Percentiles rank a stretch among this genome's conserved stretches.
These are phyloP conservation scores for Lasioglossum morio DNA, from an alignment of 2,888 invertebrate species.

Conservation along the genomic window DNA sequence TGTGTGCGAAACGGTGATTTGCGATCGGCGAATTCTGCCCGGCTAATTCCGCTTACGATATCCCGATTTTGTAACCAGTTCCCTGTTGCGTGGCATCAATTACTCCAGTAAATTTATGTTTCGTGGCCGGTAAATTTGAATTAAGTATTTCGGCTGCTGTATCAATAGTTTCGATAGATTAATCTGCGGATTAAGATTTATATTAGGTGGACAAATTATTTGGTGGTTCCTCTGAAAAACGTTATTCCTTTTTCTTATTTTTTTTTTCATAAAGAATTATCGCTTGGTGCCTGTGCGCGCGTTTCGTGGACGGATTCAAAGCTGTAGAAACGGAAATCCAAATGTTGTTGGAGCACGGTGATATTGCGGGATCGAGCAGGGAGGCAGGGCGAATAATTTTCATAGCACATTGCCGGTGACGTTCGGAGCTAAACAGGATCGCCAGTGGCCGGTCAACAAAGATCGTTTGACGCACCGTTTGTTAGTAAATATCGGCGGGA, in stretches of 20 bases:
- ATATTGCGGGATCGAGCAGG: neutral
- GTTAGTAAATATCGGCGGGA: constrained; percentile 40
- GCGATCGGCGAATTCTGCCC: neutral
- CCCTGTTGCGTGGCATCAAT: neutral
- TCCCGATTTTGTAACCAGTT: neutral
- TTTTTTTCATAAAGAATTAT: too few species aligned
- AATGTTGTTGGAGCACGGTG: neutral
- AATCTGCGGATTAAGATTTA: neutral
- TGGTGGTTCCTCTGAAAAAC: too few species aligned
- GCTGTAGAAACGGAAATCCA: neutral
- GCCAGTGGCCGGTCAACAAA: neutral
- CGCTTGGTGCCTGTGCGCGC: too few species aligned
- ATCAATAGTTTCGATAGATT: neutral
- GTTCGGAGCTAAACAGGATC: neutral
- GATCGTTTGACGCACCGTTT: constrained; percentile 17
- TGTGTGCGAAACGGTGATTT: neutral
- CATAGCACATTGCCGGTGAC: neutral
- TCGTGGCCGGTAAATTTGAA: neutral
- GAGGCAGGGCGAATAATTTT: neutral
- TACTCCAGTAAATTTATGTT: neutral
- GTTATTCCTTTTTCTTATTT: too few species aligned
- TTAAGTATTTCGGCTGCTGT: neutral
- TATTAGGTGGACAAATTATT: neutral
- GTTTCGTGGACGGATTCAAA: too few species aligned
- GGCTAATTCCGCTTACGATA: neutral